Conservation (phyloP, 2,797 vertebrate species). For the Spea hammondii region DNA sequence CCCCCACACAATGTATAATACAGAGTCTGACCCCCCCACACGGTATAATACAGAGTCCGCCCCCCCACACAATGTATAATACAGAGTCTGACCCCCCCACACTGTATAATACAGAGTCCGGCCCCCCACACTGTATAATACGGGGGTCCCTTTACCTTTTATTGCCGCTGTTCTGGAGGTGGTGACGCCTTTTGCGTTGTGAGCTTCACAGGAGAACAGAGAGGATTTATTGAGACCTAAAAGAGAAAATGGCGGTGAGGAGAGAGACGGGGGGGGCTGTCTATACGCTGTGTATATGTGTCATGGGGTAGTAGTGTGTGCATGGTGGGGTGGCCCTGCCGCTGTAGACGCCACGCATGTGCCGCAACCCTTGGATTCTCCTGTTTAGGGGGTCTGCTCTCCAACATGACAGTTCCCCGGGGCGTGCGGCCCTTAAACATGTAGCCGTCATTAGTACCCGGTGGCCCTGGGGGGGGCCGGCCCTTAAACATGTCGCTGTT, state of each 20-base stretch:
- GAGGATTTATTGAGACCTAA: constrained; percentile 82
- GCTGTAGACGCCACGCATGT: no score
- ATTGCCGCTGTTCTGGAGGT: constrained; percentile 80
- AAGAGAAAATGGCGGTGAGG: neutral
- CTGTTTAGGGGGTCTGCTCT: no score
- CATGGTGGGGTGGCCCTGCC: neutral
- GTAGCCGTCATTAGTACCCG: neutral
- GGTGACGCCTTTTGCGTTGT: constrained; percentile 83
- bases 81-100: neutral
- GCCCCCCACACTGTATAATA: neutral
- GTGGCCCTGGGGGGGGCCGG: neutral
- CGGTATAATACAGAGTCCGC: no score
- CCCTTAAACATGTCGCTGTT: neutral
- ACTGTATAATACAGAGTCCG: neutral
- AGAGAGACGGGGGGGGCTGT: neutral
- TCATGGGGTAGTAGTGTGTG: neutral
- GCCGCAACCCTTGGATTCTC: no score
- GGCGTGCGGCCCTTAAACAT: neutral
- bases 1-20: neutral
- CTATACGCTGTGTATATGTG: neutral
- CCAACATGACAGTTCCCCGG: neutral
- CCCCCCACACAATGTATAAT: neutral
- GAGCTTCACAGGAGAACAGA: constrained; percentile 85
- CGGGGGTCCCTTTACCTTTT: constrained; percentile 67
- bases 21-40: neutral